Percentiles rank a stretch among this genome's conserved stretches.
Conservation (phyloP, 2,888 invertebrate genomes). For the Leptopterna dolabrata region DNA sequence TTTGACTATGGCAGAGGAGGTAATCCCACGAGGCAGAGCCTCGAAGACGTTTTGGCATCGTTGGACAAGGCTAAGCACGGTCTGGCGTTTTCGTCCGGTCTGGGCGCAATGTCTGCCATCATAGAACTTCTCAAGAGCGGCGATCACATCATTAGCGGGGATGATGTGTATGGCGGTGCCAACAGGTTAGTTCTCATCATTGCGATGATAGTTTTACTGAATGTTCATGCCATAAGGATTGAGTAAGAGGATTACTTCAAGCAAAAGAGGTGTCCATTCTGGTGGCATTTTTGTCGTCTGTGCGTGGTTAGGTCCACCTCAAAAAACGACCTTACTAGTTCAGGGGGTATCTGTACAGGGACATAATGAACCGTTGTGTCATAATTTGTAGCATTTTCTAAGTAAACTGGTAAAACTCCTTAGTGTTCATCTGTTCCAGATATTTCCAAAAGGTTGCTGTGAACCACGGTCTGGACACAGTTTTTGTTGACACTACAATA, state of each 20-base stretch:
- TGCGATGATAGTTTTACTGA: too few species aligned
- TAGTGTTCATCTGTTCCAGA: conserved; percentile 61
- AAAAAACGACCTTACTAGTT: too few species aligned
- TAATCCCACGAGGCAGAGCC: conserved; percentile 90
- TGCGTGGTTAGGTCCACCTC: too few species aligned
- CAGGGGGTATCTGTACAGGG: too few species aligned
- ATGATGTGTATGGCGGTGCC: conserved; percentile 96
- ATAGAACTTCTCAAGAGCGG: conserved; percentile 78
- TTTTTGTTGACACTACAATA: conserved; percentile 83
- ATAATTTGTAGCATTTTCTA: too few species aligned
- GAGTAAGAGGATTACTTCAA: too few species aligned
- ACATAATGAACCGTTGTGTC: too few species aligned
- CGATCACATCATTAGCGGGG: conserved; percentile 90
- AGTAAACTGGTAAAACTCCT: too few species aligned
- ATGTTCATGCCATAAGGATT: too few species aligned
- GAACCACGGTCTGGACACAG: conserved; percentile 78
- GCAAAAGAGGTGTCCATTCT: too few species aligned
- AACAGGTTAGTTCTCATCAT: conserved; percentile 73
- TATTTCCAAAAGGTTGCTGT: conserved; percentile 71
- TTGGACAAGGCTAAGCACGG: conserved; percentile 90
- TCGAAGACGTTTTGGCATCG: conserved; percentile 90
- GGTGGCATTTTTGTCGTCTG: too few species aligned
- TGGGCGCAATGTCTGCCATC: conserved; percentile 83
- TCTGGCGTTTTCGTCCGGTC: conserved; percentile 87
- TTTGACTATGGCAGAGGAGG: conserved; percentile 94